Conservation (phyloP, 2,888 invertebrate species). For the Sympetrum striolatum region DNA sequence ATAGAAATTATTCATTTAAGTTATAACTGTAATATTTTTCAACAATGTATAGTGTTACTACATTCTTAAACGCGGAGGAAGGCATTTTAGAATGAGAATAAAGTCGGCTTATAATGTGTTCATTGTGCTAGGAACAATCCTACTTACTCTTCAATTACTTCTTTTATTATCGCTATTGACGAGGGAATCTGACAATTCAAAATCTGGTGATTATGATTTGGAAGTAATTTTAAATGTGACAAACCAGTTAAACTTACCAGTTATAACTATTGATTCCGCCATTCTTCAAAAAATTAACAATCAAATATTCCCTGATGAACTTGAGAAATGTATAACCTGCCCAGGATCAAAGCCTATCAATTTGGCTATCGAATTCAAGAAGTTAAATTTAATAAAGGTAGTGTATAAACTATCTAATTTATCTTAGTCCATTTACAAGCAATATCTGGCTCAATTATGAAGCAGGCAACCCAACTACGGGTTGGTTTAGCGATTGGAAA, state of each 20-base stretch:
- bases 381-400: constrained; percentile 13
- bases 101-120: constrained; percentile 5
- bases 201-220: neutral
- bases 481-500: no score
- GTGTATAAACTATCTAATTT: neutral
- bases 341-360: neutral
- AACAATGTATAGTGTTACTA: neutral
- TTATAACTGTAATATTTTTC: neutral
- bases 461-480: no score
- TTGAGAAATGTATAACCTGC: neutral
- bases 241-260: neutral
- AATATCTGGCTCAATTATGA: no score
- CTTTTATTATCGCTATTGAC: neutral
- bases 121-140: neutral
- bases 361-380: neutral
- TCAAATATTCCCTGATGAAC: neutral
- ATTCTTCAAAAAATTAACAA: neutral
- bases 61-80: neutral
- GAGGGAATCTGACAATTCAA: neutral
- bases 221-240: constrained; percentile 2
- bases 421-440: neutral
- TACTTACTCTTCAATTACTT: neutral
- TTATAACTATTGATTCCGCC: neutral
- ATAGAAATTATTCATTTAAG: no score
- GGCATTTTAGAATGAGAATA: neutral